These are phyloP conservation scores for Nesidiocoris tenuis DNA, from an alignment of 2,888 invertebrate genomes.

Conservation along the genomic window DNA sequence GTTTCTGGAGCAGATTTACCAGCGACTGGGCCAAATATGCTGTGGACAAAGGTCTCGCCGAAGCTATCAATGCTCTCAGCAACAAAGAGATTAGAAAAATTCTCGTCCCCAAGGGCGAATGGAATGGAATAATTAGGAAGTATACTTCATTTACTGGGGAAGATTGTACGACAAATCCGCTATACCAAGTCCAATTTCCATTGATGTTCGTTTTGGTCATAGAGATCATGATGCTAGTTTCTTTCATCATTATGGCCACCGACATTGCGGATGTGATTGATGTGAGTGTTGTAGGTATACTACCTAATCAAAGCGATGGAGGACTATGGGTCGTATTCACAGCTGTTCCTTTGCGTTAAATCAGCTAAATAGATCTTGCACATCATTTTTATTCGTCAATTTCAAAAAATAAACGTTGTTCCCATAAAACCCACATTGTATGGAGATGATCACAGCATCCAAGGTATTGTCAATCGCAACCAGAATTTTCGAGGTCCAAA, in stretches of 20 bases:
- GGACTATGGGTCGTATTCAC: too few species aligned
- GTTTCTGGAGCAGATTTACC: slow-evolving; percentile 20
- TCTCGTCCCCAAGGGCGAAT: slow-evolving; percentile 2
- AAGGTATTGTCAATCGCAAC: too few species aligned
- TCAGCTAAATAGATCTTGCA: too few species aligned
- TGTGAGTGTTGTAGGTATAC: too few species aligned
- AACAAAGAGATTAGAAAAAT: slow-evolving; percentile 2
- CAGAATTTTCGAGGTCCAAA: too few species aligned
- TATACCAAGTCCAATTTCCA: not conserved
- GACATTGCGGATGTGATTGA: not conserved
- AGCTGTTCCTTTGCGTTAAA: too few species aligned
- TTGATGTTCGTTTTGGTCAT: not conserved
- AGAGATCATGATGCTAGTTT: not conserved
- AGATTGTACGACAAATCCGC: not conserved
- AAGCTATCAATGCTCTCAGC: not conserved
- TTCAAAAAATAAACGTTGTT: too few species aligned
- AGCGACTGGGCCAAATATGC: slow-evolving; percentile 20
- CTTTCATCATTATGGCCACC: not conserved
- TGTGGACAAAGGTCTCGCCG: slow-evolving; percentile 8
- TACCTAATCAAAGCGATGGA: too few species aligned
- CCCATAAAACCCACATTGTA: too few species aligned
- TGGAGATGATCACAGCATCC: too few species aligned
- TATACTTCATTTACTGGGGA: not conserved
- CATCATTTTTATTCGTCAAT: too few species aligned
- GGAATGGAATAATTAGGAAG: not conserved